These are phyloP conservation scores for Valencia hispanica DNA, from an alignment of 2,797 vertebrate species.

Conservation along the genomic window DNA sequence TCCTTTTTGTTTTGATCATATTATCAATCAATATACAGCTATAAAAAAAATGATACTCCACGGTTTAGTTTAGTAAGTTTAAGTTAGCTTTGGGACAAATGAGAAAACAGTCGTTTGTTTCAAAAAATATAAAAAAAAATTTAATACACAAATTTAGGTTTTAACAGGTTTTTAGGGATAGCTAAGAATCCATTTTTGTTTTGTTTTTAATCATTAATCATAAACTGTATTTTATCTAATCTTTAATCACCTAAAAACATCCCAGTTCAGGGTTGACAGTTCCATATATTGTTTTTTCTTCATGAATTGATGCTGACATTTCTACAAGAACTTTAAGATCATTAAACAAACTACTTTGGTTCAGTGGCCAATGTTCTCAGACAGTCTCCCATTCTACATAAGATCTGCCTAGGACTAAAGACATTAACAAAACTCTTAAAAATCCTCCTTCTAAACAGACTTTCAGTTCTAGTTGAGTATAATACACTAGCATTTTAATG, in stretches of 20 bases:
- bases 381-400: no score
- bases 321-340: no score
- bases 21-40: neutral
- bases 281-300: neutral
- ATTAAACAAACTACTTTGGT: no score
- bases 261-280: neutral
- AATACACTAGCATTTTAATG: no score
- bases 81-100: neutral
- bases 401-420: no score
- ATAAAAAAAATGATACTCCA: neutral
- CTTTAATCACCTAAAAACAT: neutral
- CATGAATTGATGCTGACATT: no score
- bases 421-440: no score
- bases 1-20: neutral
- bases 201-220: neutral
- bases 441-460: no score
- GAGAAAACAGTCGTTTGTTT: neutral
- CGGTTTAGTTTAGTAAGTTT: constrained; percentile 19
- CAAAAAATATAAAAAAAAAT: neutral
- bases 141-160: neutral
- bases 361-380: no score
- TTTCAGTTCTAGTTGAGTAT: no score
- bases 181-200: neutral
- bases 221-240: neutral
- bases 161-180: neutral